A percentile compares a stretch with the other conserved stretches of the same genome.
Conservation (phyloP, 2,113 vertebrate species). For the Salvator merianae region DNA sequence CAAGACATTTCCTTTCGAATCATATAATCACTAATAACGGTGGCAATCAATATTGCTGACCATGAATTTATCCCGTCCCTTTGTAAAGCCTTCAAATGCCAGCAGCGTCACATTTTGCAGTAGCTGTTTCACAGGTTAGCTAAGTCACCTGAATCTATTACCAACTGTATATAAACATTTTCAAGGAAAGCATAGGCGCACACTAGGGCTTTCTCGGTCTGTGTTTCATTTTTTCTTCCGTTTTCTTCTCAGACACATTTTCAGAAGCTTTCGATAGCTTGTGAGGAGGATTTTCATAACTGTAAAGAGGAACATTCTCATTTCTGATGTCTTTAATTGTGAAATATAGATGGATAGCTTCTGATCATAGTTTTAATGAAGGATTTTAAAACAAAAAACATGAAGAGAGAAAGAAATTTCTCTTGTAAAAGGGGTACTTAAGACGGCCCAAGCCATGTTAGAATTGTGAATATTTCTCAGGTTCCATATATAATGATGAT, state of each 20-base stretch:
- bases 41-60: too few species aligned
- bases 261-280: background rate
- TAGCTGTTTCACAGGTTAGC: background rate
- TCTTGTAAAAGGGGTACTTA: background rate
- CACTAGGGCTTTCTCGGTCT: background rate
- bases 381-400: background rate
- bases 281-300: background rate
- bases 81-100: background rate
- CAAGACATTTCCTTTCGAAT: too few species aligned
- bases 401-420: too few species aligned
- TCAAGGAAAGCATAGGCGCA: background rate
- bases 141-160: background rate
- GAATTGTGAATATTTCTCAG: background rate
- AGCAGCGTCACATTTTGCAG: too few species aligned
- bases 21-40: too few species aligned
- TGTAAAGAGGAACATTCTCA: background rate
- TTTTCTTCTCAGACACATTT: background rate
- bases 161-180: background rate
- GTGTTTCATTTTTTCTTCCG: background rate
- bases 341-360: background rate
- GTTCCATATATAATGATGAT: too few species aligned
- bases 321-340: too few species aligned
- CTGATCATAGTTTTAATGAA: background rate
- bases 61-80: background rate
- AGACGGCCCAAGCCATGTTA: background rate